These are phyloP conservation scores for Anguilla anguilla DNA, from an alignment of 2,797 vertebrate genomes.

Conservation along the genomic window DNA sequence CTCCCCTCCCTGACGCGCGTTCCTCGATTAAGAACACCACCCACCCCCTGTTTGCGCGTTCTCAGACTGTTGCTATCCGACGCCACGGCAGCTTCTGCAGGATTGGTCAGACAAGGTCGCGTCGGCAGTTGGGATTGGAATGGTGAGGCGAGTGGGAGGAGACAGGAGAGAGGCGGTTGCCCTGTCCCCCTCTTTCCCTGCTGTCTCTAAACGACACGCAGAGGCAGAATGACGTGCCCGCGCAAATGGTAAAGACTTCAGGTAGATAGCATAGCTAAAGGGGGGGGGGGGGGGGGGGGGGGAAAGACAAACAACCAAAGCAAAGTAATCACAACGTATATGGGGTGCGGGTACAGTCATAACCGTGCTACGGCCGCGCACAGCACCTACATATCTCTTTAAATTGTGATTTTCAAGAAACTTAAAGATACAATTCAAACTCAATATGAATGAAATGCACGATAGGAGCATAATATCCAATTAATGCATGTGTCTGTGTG, in stretches of 20 bases:
- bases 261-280: slow-evolving; percentile 61
- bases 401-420: not conserved
- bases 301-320: slow-evolving; percentile 31
- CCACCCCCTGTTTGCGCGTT: slow-evolving; percentile 67
- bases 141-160: slow-evolving; percentile 62
- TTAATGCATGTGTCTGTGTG: not conserved
- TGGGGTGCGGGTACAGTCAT: not conserved
- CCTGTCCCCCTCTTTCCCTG: slow-evolving; percentile 54
- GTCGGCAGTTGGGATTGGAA: slow-evolving; percentile 64
- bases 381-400: not conserved
- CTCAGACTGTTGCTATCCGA: slow-evolving; percentile 81
- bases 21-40: slow-evolving; percentile 42
- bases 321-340: slow-evolving; percentile 7
- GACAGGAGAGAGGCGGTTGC: slow-evolving; percentile 58
- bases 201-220: slow-evolving; percentile 65
- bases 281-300: slow-evolving; percentile 29
- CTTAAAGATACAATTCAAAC: not conserved
- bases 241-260: slow-evolving; percentile 78
- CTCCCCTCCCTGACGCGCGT: slow-evolving; percentile 49
- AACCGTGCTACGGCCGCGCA: not conserved
- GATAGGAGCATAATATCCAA: not conserved
- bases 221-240: slow-evolving; percentile 72
- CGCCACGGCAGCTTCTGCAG: slow-evolving; percentile 70
- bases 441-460: not conserved
- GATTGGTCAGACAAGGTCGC: slow-evolving; percentile 66